Evolutionary conservation across 2,797 vertebrate genomes (phyloP).

Genomic region (Acomys russatus): DNA sequence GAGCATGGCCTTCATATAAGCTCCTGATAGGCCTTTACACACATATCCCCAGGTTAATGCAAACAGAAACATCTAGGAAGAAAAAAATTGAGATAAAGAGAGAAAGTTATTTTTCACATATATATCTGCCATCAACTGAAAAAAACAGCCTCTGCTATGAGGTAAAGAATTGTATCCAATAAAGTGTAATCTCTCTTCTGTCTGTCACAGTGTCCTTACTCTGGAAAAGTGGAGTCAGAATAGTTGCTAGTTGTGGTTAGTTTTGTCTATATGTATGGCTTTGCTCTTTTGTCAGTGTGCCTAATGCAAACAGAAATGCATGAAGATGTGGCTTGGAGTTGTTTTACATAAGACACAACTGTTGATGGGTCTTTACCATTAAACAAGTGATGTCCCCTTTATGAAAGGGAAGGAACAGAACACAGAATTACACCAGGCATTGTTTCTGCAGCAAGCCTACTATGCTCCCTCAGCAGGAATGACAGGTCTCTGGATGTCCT

Average conservation of each 20-base stretch:
- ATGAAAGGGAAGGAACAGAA: background rate
- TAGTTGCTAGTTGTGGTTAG: background rate
- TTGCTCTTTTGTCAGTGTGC: background rate
- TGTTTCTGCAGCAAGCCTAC: background rate
- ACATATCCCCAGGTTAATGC: slow-evolving; percentile 93
- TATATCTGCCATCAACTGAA: background rate
- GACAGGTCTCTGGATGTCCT: background rate
- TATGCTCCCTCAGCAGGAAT: background rate
- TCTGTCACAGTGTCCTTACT: background rate
- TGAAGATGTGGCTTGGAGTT: background rate
- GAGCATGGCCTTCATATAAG: slow-evolving; percentile 95
- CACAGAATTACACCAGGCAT: background rate
- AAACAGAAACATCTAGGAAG: slow-evolving; percentile 93
- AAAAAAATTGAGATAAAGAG: slow-evolving; percentile 13
- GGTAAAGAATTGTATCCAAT: background rate
- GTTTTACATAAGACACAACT: background rate
- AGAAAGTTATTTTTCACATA: background rate
- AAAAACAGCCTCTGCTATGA: slow-evolving; percentile 19
- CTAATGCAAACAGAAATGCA: slow-evolving; percentile 14
- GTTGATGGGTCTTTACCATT: background rate
- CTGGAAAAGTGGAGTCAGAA: background rate
- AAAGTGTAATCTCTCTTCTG: background rate
- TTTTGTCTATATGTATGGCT: background rate
- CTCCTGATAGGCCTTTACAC: slow-evolving; percentile 93
- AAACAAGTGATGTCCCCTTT: background rate